Conservation (phyloP, 2,888 invertebrate species). For the Tetranychus truncatus region DNA sequence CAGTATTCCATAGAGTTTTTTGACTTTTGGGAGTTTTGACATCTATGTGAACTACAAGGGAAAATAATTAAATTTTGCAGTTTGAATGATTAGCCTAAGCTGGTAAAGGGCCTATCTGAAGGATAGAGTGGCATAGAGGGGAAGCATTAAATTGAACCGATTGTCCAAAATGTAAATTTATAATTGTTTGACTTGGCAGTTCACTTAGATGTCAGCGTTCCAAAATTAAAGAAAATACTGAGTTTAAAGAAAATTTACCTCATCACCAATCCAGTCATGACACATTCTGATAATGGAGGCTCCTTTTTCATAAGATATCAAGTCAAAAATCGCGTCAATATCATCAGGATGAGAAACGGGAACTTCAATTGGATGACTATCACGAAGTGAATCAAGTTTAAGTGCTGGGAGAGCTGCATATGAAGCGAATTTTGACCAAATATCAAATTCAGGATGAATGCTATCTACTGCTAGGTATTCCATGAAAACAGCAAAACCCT, state of each 20-base stretch:
- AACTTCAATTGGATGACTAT: conserved; percentile 90
- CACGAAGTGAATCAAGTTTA: conserved; percentile 63
- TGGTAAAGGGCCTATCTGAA: too few relatives aligned
- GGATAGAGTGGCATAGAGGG: too few relatives aligned
- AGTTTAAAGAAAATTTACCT: conserved; percentile 29
- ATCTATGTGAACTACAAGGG: too few relatives aligned
- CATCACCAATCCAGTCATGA: conserved; percentile 76
- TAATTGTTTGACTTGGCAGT: too few relatives aligned
- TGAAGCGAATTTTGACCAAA: conserved; percentile 89
- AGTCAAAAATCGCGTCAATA: conserved; percentile 93
- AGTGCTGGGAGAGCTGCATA: conserved; percentile 65
- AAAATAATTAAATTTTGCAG: too few relatives aligned
- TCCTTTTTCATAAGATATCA: conserved; percentile 88
- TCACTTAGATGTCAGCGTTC: too few relatives aligned
- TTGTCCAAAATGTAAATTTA: too few relatives aligned
- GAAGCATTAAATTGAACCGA: too few relatives aligned
- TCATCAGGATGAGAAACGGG: conserved; percentile 79
- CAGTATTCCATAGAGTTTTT: too few relatives aligned
- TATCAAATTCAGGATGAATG: conserved; percentile 82
- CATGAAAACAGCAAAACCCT: conserved; percentile 80
- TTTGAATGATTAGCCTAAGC: too few relatives aligned
- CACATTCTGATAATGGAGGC: conserved; percentile 87
- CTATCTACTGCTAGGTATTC: conserved; percentile 82
- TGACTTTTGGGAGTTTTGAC: too few relatives aligned
- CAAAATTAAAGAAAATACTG: background rate